Percentiles rank a stretch among this genome's conserved stretches.
These are phyloP conservation scores for Xiphophorus birchmanni DNA, from an alignment of 2,797 vertebrate genomes.

Conservation along the genomic window DNA sequence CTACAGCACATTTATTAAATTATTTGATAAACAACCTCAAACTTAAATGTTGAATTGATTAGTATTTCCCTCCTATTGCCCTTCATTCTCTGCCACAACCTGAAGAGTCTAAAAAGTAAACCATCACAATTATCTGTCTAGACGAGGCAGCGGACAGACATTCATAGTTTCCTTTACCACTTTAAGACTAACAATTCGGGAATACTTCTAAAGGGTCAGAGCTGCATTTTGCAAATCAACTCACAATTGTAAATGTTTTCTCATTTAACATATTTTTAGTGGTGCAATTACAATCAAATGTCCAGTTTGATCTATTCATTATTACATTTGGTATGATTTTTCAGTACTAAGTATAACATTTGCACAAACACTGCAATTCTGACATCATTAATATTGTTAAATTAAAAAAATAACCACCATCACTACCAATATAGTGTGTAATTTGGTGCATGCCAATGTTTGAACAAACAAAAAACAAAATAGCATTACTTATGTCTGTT, in stretches of 20 bases:
- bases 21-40: background rate
- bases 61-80: background rate
- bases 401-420: background rate
- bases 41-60: background rate
- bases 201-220: background rate
- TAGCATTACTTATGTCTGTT: background rate
- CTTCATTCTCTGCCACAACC: background rate
- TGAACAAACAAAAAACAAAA: background rate
- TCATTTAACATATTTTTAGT: background rate
- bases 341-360: background rate
- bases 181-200: background rate
- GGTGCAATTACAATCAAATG: background rate
- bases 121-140: background rate
- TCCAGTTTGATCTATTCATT: background rate
- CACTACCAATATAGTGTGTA: background rate
- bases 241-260: background rate
- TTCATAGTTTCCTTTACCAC: background rate
- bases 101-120: background rate
- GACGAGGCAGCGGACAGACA: background rate
- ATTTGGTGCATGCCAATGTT: background rate
- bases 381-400: background rate
- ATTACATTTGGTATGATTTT: background rate
- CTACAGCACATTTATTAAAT: background rate
- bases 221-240: background rate
- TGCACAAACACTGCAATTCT: background rate